phyloP scores from a whole-genome alignment of 2,797 vertebrate species.

The Hydrolagus colliei region DNA sequence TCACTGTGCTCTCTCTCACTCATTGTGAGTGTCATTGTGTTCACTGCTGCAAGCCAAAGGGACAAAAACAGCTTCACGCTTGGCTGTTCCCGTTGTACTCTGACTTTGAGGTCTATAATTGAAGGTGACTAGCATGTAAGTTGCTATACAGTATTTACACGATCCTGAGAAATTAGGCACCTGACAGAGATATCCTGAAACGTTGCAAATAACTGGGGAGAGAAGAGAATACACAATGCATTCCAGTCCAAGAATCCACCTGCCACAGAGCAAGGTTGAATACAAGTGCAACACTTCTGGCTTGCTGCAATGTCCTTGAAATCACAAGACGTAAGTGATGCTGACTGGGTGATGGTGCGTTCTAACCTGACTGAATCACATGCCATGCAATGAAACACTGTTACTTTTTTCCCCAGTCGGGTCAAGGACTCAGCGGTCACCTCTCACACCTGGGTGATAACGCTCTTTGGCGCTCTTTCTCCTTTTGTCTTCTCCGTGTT shows the following conservation, averaged over 20 bases:
- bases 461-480: no score
- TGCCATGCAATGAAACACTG: no score
- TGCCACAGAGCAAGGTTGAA: neutral
- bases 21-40: constrained; percentile 20
- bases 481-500: no score
- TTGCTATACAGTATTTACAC: constrained; percentile 41
- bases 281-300: neutral
- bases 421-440: no score
- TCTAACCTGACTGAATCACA: no score
- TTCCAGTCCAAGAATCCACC: neutral
- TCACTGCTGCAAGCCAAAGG: neutral
- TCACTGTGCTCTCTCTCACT: neutral
- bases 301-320: neutral
- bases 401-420: no score
- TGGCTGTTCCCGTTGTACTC: neutral
- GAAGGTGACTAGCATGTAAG: constrained; percentile 48
- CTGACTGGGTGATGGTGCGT: no score
- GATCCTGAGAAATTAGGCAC: constrained; percentile 35
- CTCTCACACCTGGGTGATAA: no score
- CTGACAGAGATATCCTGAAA: neutral
- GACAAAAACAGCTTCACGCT: neutral
- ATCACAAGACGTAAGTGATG: no score
- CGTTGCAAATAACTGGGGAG: neutral
- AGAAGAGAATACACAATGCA: neutral
- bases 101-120: constrained; percentile 39